Evolutionary conservation across 2,113 vertebrate species (phyloP).

Genomic region (Coracopsis vasa): DNA sequence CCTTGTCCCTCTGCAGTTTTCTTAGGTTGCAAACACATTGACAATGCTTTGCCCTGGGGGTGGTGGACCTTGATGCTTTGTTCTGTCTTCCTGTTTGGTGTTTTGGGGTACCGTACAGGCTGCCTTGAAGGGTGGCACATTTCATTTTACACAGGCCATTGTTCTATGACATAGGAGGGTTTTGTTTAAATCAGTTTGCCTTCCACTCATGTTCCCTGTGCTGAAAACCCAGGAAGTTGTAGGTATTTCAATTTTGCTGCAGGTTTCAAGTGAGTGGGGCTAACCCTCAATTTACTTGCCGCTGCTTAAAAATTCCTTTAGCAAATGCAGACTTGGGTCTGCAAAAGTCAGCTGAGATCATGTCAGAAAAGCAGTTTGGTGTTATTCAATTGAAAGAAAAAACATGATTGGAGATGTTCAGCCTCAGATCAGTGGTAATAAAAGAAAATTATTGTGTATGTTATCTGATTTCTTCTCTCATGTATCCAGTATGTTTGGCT

Average conservation of each 20-base stretch:
- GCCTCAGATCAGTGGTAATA: conserved; percentile 31
- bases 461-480: conserved; percentile 61
- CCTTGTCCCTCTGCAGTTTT: background rate
- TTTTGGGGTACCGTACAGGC: background rate
- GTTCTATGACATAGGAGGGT: background rate
- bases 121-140: background rate
- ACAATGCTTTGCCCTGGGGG: background rate
- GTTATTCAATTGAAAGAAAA: background rate
- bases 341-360: background rate
- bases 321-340: background rate
- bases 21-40: background rate
- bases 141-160: background rate
- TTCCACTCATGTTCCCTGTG: background rate
- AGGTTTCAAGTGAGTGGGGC: background rate
- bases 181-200: background rate
- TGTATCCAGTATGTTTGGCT: conserved; percentile 16
- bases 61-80: background rate
- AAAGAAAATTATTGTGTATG: conserved; percentile 10
- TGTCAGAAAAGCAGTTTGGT: background rate
- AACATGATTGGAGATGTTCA: background rate
- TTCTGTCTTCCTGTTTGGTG: background rate
- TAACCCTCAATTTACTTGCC: background rate
- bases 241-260: background rate
- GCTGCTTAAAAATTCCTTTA: background rate
- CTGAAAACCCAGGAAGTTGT: background rate